Percentiles rank a stretch among this genome's conserved stretches.
Conservation (phyloP, 2,113 vertebrate species). For the Nothoprocta perdicaria region DNA sequence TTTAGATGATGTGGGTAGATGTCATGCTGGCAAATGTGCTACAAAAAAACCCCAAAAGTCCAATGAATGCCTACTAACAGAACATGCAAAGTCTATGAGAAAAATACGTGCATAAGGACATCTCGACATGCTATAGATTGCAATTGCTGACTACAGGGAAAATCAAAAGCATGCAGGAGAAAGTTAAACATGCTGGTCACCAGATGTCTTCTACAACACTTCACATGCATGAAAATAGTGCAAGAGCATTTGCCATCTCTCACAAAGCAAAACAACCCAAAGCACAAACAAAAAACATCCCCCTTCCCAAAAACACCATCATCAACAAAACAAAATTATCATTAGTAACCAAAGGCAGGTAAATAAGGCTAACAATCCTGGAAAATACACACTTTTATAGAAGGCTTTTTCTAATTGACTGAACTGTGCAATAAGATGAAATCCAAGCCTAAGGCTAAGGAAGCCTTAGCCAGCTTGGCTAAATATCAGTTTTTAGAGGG, state of each 20-base stretch:
- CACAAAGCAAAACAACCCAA: neutral
- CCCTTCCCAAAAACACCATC: too few species aligned
- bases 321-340: too few species aligned
- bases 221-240: fast-evolving
- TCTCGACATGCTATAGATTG: neutral
- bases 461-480: neutral
- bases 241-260: neutral
- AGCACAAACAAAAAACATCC: too few species aligned
- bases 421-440: neutral
- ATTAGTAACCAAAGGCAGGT: neutral
- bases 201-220: neutral
- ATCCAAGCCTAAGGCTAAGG: neutral
- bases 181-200: neutral
- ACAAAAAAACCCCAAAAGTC: neutral
- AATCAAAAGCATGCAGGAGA: neutral
- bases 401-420: neutral
- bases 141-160: neutral
- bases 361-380: neutral
- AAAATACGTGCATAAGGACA: neutral
- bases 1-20: fast-evolving
- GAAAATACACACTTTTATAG: too few species aligned
- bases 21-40: neutral
- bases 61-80: neutral
- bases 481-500: neutral
- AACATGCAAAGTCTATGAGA: neutral